These are phyloP conservation scores for Circaetus cinerascens DNA, from an alignment of 2,113 vertebrate species.

Conservation along the genomic window DNA sequence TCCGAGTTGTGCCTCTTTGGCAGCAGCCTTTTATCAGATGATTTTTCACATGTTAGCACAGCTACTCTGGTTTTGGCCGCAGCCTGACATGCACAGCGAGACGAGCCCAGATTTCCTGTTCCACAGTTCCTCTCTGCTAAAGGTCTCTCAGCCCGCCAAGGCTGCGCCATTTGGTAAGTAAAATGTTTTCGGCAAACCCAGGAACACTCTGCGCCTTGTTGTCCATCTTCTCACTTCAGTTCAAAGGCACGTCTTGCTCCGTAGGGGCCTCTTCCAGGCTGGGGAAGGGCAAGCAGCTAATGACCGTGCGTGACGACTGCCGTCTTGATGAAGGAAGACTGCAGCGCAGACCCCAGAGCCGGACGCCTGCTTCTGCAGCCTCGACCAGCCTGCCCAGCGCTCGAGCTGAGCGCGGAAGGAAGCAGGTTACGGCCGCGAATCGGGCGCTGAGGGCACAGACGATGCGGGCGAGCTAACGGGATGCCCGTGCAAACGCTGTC, in stretches of 20 bases:
- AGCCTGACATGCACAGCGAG: not conserved
- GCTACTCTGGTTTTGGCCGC: not conserved
- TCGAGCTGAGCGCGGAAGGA: not conserved
- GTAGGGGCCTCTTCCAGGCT: not conserved
- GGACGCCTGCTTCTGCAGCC: not conserved
- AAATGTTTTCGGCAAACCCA: not conserved
- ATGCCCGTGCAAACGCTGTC: not conserved
- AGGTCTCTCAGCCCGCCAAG: not conserved
- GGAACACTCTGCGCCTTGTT: not conserved
- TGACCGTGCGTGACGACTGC: fast-evolving
- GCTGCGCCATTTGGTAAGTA: fast-evolving
- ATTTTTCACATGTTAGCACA: slow-evolving; percentile 19
- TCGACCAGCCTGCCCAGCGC: fast-evolving
- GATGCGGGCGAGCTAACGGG: fast-evolving
- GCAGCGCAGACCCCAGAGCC: not conserved
- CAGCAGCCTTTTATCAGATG: not conserved
- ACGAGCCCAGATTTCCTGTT: slow-evolving; percentile 5
- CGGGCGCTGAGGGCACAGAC: not conserved
- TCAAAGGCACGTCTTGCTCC: not conserved
- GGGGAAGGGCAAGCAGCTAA: not conserved
- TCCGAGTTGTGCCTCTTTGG: not conserved
- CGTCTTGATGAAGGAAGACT: not conserved
- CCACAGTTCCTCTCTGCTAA: not conserved
- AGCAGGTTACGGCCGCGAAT: not conserved
- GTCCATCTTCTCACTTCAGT: not conserved